A percentile compares a stretch with the other conserved stretches of the same genome.
These are phyloP conservation scores for Polymixis lichenea DNA, from an alignment of 2,888 invertebrate species.

Conservation along the genomic window DNA sequence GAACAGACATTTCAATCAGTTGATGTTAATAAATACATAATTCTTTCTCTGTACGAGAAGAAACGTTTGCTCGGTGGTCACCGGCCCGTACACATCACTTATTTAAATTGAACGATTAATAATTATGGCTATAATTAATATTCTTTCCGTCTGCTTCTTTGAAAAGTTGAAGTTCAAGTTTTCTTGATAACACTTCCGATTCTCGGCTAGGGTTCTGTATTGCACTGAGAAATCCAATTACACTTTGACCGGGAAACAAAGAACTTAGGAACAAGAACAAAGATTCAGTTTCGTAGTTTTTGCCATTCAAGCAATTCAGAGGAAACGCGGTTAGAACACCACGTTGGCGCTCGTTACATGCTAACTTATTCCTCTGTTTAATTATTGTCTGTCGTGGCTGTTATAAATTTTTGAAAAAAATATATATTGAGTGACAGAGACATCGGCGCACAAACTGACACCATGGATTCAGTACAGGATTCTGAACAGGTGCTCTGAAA, in stretches of 20 bases:
- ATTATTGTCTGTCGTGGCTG: no score
- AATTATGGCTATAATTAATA: neutral
- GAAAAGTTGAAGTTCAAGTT: neutral
- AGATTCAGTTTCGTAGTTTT: neutral
- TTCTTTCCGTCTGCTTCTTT: neutral
- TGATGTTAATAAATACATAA: neutral
- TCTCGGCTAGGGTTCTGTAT: neutral
- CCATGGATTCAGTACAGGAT: no score
- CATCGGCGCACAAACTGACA: no score
- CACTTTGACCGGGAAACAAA: neutral
- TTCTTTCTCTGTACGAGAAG: neutral
- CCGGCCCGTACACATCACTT: neutral
- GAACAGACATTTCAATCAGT: neutral
- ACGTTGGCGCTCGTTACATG: neutral
- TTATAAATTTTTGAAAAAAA: no score
- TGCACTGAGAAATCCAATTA: constrained; percentile 2
- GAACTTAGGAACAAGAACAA: neutral
- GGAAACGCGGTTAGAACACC: neutral
- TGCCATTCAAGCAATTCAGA: neutral
- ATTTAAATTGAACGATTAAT: neutral
- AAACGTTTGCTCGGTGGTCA: neutral
- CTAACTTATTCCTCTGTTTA: no score
- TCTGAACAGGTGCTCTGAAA: no score
- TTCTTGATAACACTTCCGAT: neutral
- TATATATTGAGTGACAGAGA: no score